Evolutionary conservation across 2,888 invertebrate species (phyloP).

Genomic region (Chouioia cunea): DNA sequence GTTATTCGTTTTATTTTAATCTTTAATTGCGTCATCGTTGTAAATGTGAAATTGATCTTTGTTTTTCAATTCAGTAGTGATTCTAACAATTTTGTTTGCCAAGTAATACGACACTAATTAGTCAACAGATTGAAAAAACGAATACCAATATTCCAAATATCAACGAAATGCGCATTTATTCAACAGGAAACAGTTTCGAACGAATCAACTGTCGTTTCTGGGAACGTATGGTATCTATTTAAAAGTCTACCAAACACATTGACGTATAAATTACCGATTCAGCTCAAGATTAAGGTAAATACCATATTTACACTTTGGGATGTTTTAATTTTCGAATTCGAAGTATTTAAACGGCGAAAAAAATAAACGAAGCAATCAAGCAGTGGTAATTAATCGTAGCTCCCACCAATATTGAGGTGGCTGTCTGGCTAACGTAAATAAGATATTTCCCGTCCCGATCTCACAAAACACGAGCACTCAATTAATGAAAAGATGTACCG

Average conservation of each 20-base stretch:
- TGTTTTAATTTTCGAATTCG: no score
- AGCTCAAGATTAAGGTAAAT: not conserved
- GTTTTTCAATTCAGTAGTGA: no score
- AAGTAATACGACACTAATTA: no score
- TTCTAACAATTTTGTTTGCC: no score
- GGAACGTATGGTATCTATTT: constrained; percentile 19
- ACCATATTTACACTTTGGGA: no score
- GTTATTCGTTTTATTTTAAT: no score
- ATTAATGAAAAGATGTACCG: constrained; percentile 30
- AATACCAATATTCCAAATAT: not conserved
- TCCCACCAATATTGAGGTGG: constrained; percentile 12
- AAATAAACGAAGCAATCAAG: constrained; percentile 6
- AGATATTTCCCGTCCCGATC: constrained; percentile 22
- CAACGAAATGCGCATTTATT: not conserved
- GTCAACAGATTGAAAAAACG: no score
- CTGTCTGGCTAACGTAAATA: not conserved
- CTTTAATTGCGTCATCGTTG: no score
- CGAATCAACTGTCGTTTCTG: constrained; percentile 18
- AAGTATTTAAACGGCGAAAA: not conserved
- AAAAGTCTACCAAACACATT: constrained; percentile 6
- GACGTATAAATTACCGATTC: not conserved
- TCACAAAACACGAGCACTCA: constrained; percentile 22
- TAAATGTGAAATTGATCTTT: no score
- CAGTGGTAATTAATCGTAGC: constrained; percentile 21
- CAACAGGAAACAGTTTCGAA: constrained; percentile 20